Percentiles rank a stretch among this genome's conserved stretches.
phyloP scores from a whole-genome alignment of 30 jellyfish, hydroid and myxozoan species.

The Thelohanellus kitauei region DNA sequence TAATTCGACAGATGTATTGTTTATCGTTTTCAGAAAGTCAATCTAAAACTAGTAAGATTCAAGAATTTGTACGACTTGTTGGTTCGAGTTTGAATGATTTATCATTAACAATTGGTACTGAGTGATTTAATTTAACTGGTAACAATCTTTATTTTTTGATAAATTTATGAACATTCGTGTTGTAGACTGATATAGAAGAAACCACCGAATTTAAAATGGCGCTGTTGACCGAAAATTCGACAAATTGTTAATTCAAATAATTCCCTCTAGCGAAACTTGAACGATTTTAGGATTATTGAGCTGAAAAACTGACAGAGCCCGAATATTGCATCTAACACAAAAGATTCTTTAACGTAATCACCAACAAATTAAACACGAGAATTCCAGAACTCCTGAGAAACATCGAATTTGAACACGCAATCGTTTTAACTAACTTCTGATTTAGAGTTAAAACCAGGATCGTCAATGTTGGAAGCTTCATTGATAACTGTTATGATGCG shows the following conservation, averaged over 20 bases:
- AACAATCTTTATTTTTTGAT: too few relatives aligned
- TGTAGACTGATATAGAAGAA: slow-evolving; percentile 5
- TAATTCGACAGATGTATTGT: too few relatives aligned
- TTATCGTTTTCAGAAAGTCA: too few relatives aligned
- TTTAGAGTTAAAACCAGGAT: slow-evolving; percentile 18
- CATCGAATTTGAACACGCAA: slow-evolving; percentile 44
- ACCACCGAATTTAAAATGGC: slow-evolving; percentile 19
- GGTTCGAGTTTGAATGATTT: too few relatives aligned
- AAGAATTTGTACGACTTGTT: too few relatives aligned
- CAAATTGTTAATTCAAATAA: slow-evolving; percentile 40
- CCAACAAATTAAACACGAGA: slow-evolving; percentile 61
- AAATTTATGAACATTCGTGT: slow-evolving; percentile 43
- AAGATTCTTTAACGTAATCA: slow-evolving; percentile 20
- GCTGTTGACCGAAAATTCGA: slow-evolving; percentile 18
- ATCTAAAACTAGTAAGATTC: too few relatives aligned
- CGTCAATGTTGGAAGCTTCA: slow-evolving; percentile 36
- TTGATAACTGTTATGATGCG: slow-evolving; percentile 50
- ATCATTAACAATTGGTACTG: too few relatives aligned
- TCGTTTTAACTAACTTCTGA: slow-evolving; percentile 52
- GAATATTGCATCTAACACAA: slow-evolving; percentile 66
- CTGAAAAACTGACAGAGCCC: slow-evolving; percentile 90
- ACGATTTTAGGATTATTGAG: slow-evolving; percentile 45
- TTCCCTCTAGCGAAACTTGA: slow-evolving; percentile 40
- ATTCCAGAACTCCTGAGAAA: slow-evolving; percentile 72
- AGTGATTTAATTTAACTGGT: too few relatives aligned